Base-by-base conservation (phyloP, 2,113 vertebrate species). In the Pomatorhinus ruficollis region DNA sequence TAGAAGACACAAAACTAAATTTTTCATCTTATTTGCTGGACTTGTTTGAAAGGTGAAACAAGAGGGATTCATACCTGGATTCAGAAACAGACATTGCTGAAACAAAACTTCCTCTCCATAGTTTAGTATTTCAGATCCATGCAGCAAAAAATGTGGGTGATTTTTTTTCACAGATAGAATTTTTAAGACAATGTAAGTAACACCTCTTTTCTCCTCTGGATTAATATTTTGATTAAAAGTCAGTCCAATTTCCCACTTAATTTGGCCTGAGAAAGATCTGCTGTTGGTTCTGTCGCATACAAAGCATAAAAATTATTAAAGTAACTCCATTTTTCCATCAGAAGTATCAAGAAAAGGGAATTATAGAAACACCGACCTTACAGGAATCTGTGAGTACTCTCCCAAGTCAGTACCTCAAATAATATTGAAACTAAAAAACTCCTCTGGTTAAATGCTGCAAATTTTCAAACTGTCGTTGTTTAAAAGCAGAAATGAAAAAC, bases 21-120 rank as follows among this genome's bases (percentile, higher is more conserved):
- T 83, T 83, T 65, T 83, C 30, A 8, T 23, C 35, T 15, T 35
- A 14, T 18, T 33, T 56, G 20, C 45, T 24, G 21, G 33, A 77
- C 39, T 56, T 31, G 2, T 27, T 63, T 66, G 21, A 71, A 52
- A 39, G 24, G 11, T n/a, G 8, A 95, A 75, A 40, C 24, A 45
- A 37, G 19, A 65, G 7, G 6, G 18, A 57, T 40, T 70, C 0
- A 0, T n/a, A 31, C 10, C 31, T 17, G 24, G 35, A 52, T 30
- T 52, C 69, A 45, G 25, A 70, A 83, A 45, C 6, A 59, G 14
- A 15, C 21, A 22, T 5, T 59, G 16, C 33, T 71, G 70, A 82
- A 68, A 21, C 22, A 81, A 87, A 89, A 2, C 19, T 9, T 30
- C 21, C 11, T 74, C 16, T 50, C 18, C 22, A 12, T 7, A 54